Percentiles rank a stretch among this genome's conserved stretches.
Evolutionary conservation across 2,797 vertebrate species (phyloP).

Genomic region (Taeniopygia guttata): DNA sequence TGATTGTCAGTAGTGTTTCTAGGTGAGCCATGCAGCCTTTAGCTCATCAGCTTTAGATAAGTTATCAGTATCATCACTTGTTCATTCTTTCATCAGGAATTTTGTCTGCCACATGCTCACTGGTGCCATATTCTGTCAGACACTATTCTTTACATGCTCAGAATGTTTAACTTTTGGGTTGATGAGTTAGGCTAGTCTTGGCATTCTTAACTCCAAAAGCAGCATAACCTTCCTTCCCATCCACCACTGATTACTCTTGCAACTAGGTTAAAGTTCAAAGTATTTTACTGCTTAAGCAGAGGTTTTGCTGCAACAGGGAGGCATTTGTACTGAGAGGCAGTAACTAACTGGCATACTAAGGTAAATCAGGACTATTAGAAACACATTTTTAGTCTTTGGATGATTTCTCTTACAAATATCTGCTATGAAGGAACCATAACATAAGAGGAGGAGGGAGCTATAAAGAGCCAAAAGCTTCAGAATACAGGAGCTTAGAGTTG

Average conservation of each 20-base stretch:
- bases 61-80: neutral
- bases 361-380: neutral
- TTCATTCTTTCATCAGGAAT: neutral
- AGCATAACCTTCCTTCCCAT: too few relatives aligned
- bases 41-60: neutral
- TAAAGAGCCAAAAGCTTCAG: neutral
- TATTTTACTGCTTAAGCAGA: neutral
- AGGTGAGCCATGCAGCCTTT: neutral
- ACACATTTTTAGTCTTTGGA: neutral
- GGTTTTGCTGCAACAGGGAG: neutral
- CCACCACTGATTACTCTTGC: neutral
- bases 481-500: fast-evolving
- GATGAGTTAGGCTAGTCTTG: neutral
- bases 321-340: neutral
- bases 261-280: neutral
- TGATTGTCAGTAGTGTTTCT: neutral
- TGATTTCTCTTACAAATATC: neutral
- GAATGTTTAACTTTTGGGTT: neutral
- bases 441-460: neutral
- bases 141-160: neutral
- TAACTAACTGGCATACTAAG: neutral
- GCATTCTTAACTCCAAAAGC: neutral
- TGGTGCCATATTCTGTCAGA: too few relatives aligned
- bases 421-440: neutral
- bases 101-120: neutral